These are phyloP conservation scores for Hyles vespertilio DNA, from an alignment of 1,140 invertebrate species.

Conservation along the genomic window DNA sequence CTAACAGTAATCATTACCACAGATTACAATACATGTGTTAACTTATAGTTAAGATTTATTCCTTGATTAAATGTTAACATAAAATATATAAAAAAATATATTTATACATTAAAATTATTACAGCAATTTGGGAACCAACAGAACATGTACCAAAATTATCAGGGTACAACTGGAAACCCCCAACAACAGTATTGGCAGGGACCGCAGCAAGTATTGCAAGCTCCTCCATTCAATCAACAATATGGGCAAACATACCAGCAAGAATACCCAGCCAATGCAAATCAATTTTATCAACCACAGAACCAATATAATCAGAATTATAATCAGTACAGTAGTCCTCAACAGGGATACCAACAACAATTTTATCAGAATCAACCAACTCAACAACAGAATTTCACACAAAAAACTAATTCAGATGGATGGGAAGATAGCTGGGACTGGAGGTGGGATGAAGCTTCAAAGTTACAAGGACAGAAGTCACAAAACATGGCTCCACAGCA, in stretches of 20 bases:
- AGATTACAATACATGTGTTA: neutral
- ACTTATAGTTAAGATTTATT: neutral
- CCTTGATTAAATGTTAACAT: neutral
- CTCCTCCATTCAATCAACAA: slow-evolving; percentile 48
- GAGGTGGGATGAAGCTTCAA: slow-evolving; percentile 68
- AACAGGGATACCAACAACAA: slow-evolving; percentile 48
- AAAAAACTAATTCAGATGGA: slow-evolving; percentile 43
- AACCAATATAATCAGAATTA: slow-evolving; percentile 54
- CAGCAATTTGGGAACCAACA: slow-evolving; percentile 60
- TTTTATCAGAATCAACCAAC: slow-evolving; percentile 47
- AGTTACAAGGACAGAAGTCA: slow-evolving; percentile 43
- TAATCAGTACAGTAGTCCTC: slow-evolving; percentile 26
- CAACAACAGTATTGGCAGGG: slow-evolving; percentile 48
- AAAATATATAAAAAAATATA: neutral
- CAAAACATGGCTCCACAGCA: slow-evolving; percentile 16
- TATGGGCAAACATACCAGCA: slow-evolving; percentile 56
- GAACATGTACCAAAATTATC: slow-evolving; percentile 54
- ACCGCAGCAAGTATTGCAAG: slow-evolving; percentile 27
- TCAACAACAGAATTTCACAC: slow-evolving; percentile 40
- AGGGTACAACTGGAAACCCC: slow-evolving; percentile 26
- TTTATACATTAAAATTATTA: slow-evolving; percentile 2
- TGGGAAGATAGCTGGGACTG: slow-evolving; percentile 74
- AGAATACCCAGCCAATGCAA: slow-evolving; percentile 43
- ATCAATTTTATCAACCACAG: slow-evolving; percentile 51
- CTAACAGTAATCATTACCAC: neutral